Conservation (phyloP, 2,113 vertebrate species). For the Spheniscus mendiculus region DNA sequence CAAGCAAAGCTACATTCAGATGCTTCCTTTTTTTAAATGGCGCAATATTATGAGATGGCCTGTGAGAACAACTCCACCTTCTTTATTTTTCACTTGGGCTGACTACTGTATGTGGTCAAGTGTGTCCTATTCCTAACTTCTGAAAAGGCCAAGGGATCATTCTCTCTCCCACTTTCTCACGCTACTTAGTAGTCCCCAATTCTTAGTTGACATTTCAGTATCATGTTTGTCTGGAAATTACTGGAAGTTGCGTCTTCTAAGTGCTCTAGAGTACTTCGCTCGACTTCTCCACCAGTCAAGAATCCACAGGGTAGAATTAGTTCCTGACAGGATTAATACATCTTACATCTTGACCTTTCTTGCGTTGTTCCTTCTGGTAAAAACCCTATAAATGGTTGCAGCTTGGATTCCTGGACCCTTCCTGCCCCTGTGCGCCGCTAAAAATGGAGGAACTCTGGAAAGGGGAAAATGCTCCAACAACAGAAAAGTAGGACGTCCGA, state of each 20-base stretch:
- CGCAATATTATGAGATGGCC: not conserved
- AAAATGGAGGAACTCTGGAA: not conserved
- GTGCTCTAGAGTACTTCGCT: not conserved
- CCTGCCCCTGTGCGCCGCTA: not conserved
- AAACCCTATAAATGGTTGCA: not conserved
- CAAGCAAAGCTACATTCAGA: not conserved
- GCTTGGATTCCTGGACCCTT: not conserved
- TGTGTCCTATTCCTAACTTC: not conserved
- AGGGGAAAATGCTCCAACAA: not conserved
- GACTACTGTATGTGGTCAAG: not conserved
- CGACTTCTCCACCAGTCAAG: not conserved
- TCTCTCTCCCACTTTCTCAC: not conserved
- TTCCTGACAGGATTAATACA: not conserved
- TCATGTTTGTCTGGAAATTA: not conserved
- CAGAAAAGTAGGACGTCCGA: not conserved
- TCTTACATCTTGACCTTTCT: not conserved
- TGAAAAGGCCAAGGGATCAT: not conserved
- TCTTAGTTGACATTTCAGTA: not conserved
- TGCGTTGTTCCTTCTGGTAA: not conserved
- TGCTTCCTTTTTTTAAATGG: not conserved
- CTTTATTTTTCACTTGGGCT: not conserved
- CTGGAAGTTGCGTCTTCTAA: not conserved
- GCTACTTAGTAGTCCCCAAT: not conserved
- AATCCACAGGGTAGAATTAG: not conserved
- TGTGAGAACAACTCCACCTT: not conserved